Evolutionary conservation across 2,113 vertebrate genomes (phyloP).

Genomic region (Manacus vitellinus): DNA sequence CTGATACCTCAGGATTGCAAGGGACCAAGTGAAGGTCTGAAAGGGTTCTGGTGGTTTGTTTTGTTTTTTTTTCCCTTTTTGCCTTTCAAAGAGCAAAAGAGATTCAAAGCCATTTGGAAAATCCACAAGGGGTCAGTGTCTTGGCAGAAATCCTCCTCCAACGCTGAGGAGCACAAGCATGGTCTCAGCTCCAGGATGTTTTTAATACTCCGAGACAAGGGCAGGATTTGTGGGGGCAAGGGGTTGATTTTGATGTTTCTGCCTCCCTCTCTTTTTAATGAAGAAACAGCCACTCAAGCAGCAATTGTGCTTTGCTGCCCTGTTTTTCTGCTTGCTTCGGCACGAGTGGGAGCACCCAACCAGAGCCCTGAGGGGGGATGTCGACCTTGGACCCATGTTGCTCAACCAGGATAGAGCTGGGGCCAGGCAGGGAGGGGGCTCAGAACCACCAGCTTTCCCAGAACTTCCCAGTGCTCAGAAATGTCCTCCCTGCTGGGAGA

Average conservation of each 20-base stretch:
- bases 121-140: conserved; percentile 75
- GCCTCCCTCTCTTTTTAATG: neutral
- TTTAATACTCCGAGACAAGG: neutral
- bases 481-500: neutral
- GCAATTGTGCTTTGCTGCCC: neutral
- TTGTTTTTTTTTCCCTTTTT: neutral
- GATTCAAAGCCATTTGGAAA: conserved; percentile 33
- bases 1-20: neutral
- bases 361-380: neutral
- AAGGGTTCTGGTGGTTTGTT: neutral
- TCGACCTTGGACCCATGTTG: neutral
- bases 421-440: neutral
- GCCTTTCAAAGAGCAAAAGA: neutral
- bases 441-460: neutral
- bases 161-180: neutral
- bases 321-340: neutral
- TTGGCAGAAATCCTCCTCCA: conserved; percentile 66
- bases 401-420: neutral
- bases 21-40: neutral
- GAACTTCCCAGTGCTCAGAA: neutral
- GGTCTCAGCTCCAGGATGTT: conserved; percentile 18
- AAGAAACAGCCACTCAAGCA: neutral
- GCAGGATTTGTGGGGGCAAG: neutral
- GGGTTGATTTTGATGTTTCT: neutral
- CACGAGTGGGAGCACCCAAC: neutral